Evolutionary conservation across 2,888 invertebrate genomes (phyloP).

Genomic region (Drosophila tanythrix): DNA sequence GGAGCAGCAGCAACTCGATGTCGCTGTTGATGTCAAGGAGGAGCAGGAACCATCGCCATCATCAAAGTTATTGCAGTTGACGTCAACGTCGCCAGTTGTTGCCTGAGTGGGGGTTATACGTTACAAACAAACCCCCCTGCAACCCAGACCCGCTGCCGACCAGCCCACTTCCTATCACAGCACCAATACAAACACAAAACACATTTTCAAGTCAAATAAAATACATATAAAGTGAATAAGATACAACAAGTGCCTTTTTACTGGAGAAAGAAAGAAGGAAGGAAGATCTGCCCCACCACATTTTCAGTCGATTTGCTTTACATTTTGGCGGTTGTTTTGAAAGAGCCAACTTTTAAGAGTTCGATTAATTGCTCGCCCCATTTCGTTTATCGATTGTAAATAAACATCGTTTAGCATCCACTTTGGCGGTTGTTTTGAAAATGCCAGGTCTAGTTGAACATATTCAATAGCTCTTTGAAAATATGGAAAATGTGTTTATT

Average conservation of each 20-base stretch:
- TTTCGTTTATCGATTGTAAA: background rate
- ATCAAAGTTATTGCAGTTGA: conserved; percentile 40
- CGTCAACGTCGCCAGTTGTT: conserved; percentile 81
- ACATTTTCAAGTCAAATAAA: background rate
- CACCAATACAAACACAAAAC: conserved; percentile 13
- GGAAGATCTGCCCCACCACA: no score
- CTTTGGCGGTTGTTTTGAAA: background rate
- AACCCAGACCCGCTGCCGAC: background rate
- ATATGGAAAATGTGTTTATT: background rate
- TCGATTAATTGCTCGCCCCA: background rate
- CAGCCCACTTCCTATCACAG: conserved; percentile 7
- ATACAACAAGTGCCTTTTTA: no score
- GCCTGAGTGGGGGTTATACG: conserved; percentile 84
- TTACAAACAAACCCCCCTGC: conserved; percentile 35
- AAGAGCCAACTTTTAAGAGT: background rate
- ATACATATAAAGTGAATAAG: no score
- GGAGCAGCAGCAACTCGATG: conserved; percentile 3
- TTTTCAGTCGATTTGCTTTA: background rate
- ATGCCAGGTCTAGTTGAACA: background rate
- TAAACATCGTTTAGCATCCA: background rate
- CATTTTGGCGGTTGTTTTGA: background rate
- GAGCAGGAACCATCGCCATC: background rate
- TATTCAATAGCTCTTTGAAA: background rate
- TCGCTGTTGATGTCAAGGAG: background rate
- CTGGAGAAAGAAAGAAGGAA: no score